Base-by-base conservation (phyloP, 2,797 vertebrate genomes). In the Acrossocheilus fasciatus region DNA sequence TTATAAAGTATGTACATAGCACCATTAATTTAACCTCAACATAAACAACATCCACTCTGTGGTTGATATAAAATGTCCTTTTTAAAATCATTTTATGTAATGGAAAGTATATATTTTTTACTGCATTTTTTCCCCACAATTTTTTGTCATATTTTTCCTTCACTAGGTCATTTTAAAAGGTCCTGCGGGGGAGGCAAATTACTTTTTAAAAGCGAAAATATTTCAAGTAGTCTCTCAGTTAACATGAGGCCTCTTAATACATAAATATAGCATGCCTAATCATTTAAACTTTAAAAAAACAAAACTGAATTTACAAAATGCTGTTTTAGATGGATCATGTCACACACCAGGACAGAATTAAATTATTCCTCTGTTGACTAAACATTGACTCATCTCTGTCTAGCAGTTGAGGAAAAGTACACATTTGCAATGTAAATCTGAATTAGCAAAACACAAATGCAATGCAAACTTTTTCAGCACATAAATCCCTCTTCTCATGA, bases 361-460 rank as follows among this genome's bases (percentile, higher is more conserved):
- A 79, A 57, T 78, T 81, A 57, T 78, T 81, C 36, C 81, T 79
- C 73, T 54, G 47, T 43, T 45, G 66, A 59, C 39, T 77, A 8
- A 86, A 76, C 50, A 69, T 81, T 50, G 66, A 41, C 36, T 75
- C 52, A 47, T 79, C 47, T 36, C 75, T 74, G 36, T 70, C 79
- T 59, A 23, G 11, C 79, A 41, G 57, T 47, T 80, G 74, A 85
- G 36, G 47, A 50, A 73, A 77, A 75, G 43, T 81, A 78, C 69
- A 73, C 80, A 86, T 73, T 73, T 79, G 62, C 76, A 74, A 74
- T 72, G 64, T 50, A 86, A 84, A 85, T 76, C 50, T 76, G 64
- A 88, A 84, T 85, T 81, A 74, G 36, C 73, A 17, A 74, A 83
- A 83, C 47, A 70, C 78, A 85, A 85, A 88, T 72, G 70, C 64